A percentile compares a stretch with the other conserved stretches of the same genome.
Conservation (phyloP, 2,797 vertebrate genomes). For the Peromyscus melanophrys region DNA sequence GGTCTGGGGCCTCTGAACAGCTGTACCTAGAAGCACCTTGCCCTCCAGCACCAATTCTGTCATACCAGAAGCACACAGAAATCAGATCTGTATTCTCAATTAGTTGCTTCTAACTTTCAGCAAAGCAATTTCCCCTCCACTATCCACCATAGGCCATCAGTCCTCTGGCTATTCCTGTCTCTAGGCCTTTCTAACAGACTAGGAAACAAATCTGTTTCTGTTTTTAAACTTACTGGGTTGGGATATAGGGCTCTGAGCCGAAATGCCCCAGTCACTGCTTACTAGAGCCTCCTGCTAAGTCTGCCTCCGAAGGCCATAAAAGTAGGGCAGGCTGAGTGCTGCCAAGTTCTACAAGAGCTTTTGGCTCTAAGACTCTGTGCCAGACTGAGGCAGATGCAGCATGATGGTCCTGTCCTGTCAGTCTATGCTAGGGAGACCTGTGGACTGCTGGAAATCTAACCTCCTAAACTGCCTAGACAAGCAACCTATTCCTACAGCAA, state of each 20-base stretch:
- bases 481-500: fast-evolving
- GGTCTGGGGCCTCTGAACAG: not conserved
- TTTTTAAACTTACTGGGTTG: not conserved
- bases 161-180: not conserved
- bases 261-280: not conserved
- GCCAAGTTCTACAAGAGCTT: not conserved
- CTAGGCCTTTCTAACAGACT: not conserved
- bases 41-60: not conserved
- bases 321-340: not conserved
- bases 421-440: fast-evolving
- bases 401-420: fast-evolving
- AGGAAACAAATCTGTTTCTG: not conserved
- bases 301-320: not conserved
- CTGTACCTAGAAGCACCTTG: fast-evolving
- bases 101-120: not conserved
- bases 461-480: not conserved
- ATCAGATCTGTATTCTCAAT: not conserved
- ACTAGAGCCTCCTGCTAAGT: not conserved
- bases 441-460: not conserved
- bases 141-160: fast-evolving
- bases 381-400: not conserved
- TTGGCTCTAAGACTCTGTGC: not conserved
- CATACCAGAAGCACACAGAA: not conserved
- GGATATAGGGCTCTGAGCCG: not conserved
- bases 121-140: not conserved